Base-by-base conservation (phyloP, 2,113 vertebrate species). In the Pomatostomus ruficeps region DNA sequence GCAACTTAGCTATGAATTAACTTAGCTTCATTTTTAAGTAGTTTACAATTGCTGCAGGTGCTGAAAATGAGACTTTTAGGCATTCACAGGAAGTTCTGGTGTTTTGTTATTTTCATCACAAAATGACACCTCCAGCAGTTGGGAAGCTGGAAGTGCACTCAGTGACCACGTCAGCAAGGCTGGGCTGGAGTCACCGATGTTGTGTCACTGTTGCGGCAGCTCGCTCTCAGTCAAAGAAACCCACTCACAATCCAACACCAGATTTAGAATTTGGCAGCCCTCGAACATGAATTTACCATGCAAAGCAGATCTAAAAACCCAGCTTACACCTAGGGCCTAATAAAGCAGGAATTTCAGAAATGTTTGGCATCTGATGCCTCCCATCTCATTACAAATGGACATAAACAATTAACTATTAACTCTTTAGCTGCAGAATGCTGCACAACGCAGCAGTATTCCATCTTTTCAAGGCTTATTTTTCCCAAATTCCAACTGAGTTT, bases 351-450 rank as follows among this genome's bases (percentile, higher is more conserved):
- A 46, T 48, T 83, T 70, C 52, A 48, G 61, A 43, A 84, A 7
- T 0, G 0, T 49, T 88, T 72, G 13, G 24, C 9, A 22, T 14
- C 48, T 42, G 35, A 24, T n/a, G 14, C 5, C 20, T 70, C 33
- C 11, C 12, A 19, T 33, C 43, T 76, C 59, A 22, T 28, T 36
- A 21, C 8, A 7, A n/a, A n/a, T 12, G 3, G 28, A 29, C 29
- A 61, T 6, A 28, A 73, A 29, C 15, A 51, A 83, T 75, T 33
- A 33, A 22, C 38, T 15, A 10, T 59, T 65, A 82, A 58, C 35
- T 20, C 43, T 43, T 45, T 11, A 42, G 9, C 2, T 54, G 16
- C 36, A 57, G 58, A 35, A n/a, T 14, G 11, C 24, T 65, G 18
- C 20, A 24, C 6, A 4, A 6, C 22, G 5, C 4, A 78, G 8